Evolutionary conservation across 2,888 invertebrate species (phyloP).

Genomic region (Neoscelio sp.): DNA sequence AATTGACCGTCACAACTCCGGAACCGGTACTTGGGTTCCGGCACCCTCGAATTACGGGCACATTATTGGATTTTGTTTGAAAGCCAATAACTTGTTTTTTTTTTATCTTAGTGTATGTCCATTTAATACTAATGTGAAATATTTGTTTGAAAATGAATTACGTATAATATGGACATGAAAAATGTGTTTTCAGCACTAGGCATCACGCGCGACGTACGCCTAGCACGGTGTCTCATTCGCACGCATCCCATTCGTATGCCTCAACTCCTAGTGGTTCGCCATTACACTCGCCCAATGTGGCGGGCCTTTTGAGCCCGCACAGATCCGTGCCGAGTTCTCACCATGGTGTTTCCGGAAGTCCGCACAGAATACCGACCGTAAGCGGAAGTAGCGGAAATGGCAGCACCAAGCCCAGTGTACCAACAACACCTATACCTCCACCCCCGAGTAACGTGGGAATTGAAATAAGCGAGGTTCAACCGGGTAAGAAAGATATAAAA

Average conservation of each 20-base stretch:
- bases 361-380: slow-evolving; percentile 75
- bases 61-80: too few relatives aligned
- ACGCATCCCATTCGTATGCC: slow-evolving; percentile 78
- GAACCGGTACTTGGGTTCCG: too few relatives aligned
- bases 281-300: slow-evolving; percentile 77
- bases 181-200: slow-evolving; percentile 75
- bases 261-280: slow-evolving; percentile 79
- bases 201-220: slow-evolving; percentile 80
- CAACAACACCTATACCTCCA: slow-evolving; percentile 70
- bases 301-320: slow-evolving; percentile 78
- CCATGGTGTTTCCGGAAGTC: slow-evolving; percentile 73
- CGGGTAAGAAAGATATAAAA: slow-evolving; percentile 75
- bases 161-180: too few relatives aligned
- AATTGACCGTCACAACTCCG: too few relatives aligned
- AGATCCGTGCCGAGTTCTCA: slow-evolving; percentile 77
- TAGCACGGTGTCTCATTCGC: slow-evolving; percentile 78
- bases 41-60: too few relatives aligned
- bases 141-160: too few relatives aligned
- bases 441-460: slow-evolving; percentile 77
- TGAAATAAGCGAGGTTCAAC: slow-evolving; percentile 79
- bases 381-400: slow-evolving; percentile 75
- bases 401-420: slow-evolving; percentile 70
- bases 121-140: not conserved
- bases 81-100: too few relatives aligned
- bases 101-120: too few relatives aligned